These are phyloP conservation scores for Mylabris sibirica DNA, from an alignment of 2,888 invertebrate genomes.

Conservation along the genomic window DNA sequence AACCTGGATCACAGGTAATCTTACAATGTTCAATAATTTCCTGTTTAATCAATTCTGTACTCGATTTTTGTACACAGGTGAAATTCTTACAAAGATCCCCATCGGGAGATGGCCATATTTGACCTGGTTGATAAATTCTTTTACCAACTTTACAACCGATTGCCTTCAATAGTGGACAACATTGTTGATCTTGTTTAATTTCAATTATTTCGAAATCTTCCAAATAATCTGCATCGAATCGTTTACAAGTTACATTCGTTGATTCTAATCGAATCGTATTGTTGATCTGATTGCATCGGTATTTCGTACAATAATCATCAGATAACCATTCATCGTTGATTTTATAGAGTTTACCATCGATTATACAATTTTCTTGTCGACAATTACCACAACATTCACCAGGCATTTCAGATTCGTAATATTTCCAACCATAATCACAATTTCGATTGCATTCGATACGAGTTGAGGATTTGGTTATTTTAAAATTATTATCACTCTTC, in stretches of 20 bases:
- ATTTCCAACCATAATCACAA: slow-evolving; percentile 67
- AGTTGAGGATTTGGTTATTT: slow-evolving; percentile 64
- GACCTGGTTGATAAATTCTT: not conserved
- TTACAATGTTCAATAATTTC: slow-evolving; percentile 62
- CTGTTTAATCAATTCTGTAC: slow-evolving; percentile 64
- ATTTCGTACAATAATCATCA: slow-evolving; percentile 52
- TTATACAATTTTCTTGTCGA: not conserved
- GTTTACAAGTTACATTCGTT: slow-evolving; percentile 35
- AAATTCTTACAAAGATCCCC: slow-evolving; percentile 67
- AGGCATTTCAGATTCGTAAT: slow-evolving; percentile 44
- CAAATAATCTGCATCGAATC: not conserved
- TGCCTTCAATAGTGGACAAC: not conserved
- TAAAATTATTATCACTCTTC: slow-evolving; percentile 59
- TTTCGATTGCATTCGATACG: slow-evolving; percentile 65
- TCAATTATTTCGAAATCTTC: not conserved
- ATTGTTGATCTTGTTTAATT: not conserved
- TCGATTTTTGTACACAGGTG: slow-evolving; percentile 62
- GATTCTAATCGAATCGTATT: not conserved
- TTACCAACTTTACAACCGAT: not conserved
- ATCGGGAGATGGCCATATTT: slow-evolving; percentile 36
- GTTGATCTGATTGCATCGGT: not conserved
- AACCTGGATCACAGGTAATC: not conserved
- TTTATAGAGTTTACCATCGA: not conserved
- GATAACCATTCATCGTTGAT: not conserved
- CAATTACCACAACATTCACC: slow-evolving; percentile 7